A percentile compares a stretch with the other conserved stretches of the same genome.
These are phyloP conservation scores for Drosophila birchii DNA, from an alignment of 2,888 invertebrate species.

Conservation along the genomic window DNA sequence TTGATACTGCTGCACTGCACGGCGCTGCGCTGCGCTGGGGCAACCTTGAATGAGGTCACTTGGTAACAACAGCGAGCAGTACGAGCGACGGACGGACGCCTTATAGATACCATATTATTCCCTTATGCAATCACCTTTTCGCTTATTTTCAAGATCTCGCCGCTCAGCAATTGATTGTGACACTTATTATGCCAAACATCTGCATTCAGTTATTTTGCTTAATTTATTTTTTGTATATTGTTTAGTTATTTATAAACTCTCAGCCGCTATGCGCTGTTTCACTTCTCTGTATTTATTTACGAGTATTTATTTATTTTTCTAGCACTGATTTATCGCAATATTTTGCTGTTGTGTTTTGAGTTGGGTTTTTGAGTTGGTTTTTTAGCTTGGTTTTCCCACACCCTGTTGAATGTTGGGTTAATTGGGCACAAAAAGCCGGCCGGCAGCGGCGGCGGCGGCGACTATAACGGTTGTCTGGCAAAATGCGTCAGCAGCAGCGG, in stretches of 20 bases:
- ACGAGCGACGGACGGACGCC: background rate
- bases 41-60: slow-evolving; percentile 73
- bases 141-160: slow-evolving; percentile 26
- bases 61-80: slow-evolving; percentile 38
- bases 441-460: slow-evolving; percentile 67
- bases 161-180: slow-evolving; percentile 70
- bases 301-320: slow-evolving; percentile 4
- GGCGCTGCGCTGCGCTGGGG: slow-evolving; percentile 1
- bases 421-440: slow-evolving; percentile 84
- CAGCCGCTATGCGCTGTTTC: slow-evolving; percentile 15
- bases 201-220: slow-evolving; percentile 62
- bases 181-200: slow-evolving; percentile 69
- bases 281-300: background rate
- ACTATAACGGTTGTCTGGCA: slow-evolving; percentile 44
- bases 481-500: slow-evolving; percentile 79
- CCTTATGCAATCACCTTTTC: slow-evolving; percentile 74
- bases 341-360: slow-evolving; percentile 6
- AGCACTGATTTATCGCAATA: slow-evolving; percentile 10
- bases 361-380: slow-evolving; percentile 9
- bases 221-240: slow-evolving; percentile 54
- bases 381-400: slow-evolving; percentile 1
- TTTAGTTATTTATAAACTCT: slow-evolving; percentile 13
- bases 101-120: slow-evolving; percentile 26
- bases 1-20: slow-evolving; percentile 7
- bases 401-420: slow-evolving; percentile 76